Evolutionary conservation across 2,888 invertebrate species (phyloP).

Genomic region (Leptinotarsa haldemani): DNA sequence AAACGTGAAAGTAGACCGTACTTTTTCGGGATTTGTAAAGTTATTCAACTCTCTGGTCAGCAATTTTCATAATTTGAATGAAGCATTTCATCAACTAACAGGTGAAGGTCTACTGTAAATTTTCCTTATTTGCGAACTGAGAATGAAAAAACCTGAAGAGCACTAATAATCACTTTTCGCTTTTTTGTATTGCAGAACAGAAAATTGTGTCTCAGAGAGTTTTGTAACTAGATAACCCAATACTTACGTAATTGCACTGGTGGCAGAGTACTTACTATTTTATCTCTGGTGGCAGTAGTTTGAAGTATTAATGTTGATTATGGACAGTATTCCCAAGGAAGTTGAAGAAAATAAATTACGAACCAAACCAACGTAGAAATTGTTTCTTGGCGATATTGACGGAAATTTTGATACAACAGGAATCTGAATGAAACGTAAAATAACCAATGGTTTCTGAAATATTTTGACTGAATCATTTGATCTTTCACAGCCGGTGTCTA

Average conservation of each 20-base stretch:
- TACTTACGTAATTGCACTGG: not conserved
- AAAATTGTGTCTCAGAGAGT: not conserved
- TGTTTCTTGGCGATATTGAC: too few relatives aligned
- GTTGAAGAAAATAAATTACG: too few relatives aligned
- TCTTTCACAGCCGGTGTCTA: too few relatives aligned
- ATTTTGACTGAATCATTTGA: too few relatives aligned
- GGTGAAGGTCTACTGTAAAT: not conserved
- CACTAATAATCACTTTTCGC: too few relatives aligned
- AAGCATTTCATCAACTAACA: too few relatives aligned
- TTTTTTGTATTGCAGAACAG: not conserved
- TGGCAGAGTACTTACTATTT: not conserved
- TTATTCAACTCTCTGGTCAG: not conserved
- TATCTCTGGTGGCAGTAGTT: conserved; percentile 17
- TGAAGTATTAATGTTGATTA: not conserved
- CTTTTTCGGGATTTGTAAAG: not conserved
- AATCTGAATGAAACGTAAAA: too few relatives aligned
- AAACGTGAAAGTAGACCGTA: not conserved
- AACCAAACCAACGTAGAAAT: too few relatives aligned
- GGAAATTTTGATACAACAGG: too few relatives aligned
- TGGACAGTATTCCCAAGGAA: not conserved
- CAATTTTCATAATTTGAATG: not conserved
- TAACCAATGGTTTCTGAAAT: too few relatives aligned
- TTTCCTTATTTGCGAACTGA: not conserved
- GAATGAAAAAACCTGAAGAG: not conserved
- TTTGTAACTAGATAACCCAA: not conserved